phyloP scores from a whole-genome alignment of 2,797 vertebrate species.

The Takifugu ocellatus region DNA sequence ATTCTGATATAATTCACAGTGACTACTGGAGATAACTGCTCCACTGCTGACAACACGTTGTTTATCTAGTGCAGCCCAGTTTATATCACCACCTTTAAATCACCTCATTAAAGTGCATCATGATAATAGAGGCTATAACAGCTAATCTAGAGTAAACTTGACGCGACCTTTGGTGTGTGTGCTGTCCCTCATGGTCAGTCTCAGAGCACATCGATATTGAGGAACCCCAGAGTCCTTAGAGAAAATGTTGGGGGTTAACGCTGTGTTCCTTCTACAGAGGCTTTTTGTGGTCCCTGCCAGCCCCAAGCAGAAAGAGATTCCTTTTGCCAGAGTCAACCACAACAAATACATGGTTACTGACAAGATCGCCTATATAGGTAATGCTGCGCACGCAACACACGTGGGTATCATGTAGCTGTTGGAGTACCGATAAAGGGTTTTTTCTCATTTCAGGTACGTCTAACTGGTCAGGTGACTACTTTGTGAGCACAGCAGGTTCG shows the following conservation, averaged over 20 bases:
- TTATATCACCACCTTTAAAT: neutral
- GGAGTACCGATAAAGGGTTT: too few relatives aligned
- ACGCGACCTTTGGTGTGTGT: too few relatives aligned
- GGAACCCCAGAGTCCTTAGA: neutral
- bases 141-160: neutral
- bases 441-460: conserved; percentile 80
- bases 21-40: too few relatives aligned
- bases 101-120: neutral
- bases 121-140: too few relatives aligned
- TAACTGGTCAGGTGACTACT: conserved; percentile 95
- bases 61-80: too few relatives aligned
- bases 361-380: conserved; percentile 85
- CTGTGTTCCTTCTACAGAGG: conserved; percentile 67
- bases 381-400: conserved; percentile 15
- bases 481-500: conserved; percentile 82
- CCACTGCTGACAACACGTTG: too few relatives aligned
- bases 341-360: conserved; percentile 98
- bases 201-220: too few relatives aligned
- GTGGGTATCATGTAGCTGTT: too few relatives aligned
- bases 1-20: too few relatives aligned
- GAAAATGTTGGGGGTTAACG: neutral
- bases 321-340: conserved; percentile 89
- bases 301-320: conserved; percentile 79
- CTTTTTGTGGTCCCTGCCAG: conserved; percentile 83
- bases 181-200: too few relatives aligned